Base-by-base conservation (phyloP, 2,797 vertebrate genomes). In the Antennarius maculatus region DNA sequence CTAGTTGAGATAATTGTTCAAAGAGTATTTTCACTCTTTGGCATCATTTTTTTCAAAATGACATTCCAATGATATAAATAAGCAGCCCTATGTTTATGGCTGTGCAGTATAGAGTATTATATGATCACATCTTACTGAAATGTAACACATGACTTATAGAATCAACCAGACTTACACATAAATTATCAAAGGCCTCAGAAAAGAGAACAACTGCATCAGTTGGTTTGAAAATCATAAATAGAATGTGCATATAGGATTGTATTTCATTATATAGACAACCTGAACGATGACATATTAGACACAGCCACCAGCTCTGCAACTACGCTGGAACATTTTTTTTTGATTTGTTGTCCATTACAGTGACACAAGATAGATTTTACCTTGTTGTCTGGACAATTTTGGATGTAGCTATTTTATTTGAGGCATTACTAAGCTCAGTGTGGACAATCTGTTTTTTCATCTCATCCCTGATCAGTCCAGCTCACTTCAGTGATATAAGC, bases 391-490 rank as follows among this genome's bases (percentile, higher is more conserved):
- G 31, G 31, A 23, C 23, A 23, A 23, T 23, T 23, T 23, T 23
- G 23, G 23, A 23, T 23, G 23, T 23, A 64, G 61, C 43, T 47
- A 53, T 78, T 85, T 83, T 78, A 69, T 67, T 62, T 70, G 79
- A 65, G 67, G 61, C 54, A 77, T 80, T 46, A 48, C 69, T 4
- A 3, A 69, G 64, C 73, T 75, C 71, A 5, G 3, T 62, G 49
- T 58, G 39, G 54, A 54, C 79, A 66, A 69, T 88, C 84, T 70
- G 64, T 82, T 86, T 85, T 71, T 83, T 70, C 76, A 76, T 85
- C 83, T 84, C 61, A 60, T 79, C 82, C 65, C 39, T 43, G 66
- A 53, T 84, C 75, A 59, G 45, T 71, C 82, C 77, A 83, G 80
- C 62, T 86, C 69, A 60, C 78, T 77, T 69, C 61, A 0, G 46